Conservation (phyloP, 2,888 invertebrate genomes). For the Scaeva pyrastri region DNA sequence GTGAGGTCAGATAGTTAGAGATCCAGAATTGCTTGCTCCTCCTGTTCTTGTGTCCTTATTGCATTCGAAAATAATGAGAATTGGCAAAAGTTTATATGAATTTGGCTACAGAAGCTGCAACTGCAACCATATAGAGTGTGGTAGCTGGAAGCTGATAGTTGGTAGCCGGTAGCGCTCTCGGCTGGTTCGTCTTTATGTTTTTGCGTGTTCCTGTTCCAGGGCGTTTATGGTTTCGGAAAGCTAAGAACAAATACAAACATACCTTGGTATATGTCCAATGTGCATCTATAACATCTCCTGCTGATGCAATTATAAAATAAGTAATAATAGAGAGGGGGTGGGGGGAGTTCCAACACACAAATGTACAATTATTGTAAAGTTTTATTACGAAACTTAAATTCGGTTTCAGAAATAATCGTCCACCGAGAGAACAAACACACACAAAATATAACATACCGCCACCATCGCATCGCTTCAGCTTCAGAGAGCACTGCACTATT, state of each 20-base stretch:
- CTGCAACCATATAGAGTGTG: too few species aligned
- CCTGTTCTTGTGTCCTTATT: constrained; percentile 68
- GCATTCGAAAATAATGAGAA: constrained; percentile 73
- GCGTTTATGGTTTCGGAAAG: constrained; percentile 59
- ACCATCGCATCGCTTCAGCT: too few species aligned
- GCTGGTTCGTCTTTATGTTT: constrained; percentile 6
- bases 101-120: constrained; percentile 38
- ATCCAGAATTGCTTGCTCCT: constrained; percentile 66
- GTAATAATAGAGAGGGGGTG: constrained; percentile 53
- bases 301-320: constrained; percentile 70
- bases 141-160: too few species aligned
- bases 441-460: constrained; percentile 10
- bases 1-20: constrained; percentile 60
- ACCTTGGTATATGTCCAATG: too few species aligned
- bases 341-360: constrained; percentile 65
- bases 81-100: constrained; percentile 73
- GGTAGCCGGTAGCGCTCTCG: background rate
- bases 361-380: constrained; percentile 74
- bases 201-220: constrained; percentile 24
- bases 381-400: constrained; percentile 72
- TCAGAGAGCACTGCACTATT: background rate
- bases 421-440: constrained; percentile 15
- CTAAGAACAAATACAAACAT: background rate
- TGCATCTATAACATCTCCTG: constrained; percentile 5
- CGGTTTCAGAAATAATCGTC: constrained; percentile 60